Base-by-base conservation (phyloP, 2,888 invertebrate genomes). In the Lathronympha strigana region DNA sequence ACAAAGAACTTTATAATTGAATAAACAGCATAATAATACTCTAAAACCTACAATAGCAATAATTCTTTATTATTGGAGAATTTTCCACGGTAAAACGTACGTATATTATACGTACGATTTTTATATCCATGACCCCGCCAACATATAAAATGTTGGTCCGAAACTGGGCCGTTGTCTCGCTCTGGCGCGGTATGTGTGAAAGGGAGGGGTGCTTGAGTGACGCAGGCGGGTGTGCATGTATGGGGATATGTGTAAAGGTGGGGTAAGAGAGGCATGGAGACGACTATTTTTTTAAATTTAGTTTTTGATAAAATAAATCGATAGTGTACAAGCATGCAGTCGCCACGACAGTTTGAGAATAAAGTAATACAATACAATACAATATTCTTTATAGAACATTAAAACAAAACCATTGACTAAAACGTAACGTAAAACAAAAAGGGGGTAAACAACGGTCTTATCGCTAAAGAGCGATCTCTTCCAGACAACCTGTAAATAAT, bases 81-180 rank as follows among this genome's bases (percentile, higher is more conserved):
- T 83, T 79, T 81, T 80, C 80, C 80, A 78, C 76, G 75, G 80
- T 81, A 81, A 81, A 67, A 73, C 73, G 77, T 71, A 64, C 73
- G 77, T 73, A 77, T 74, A 71, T 72, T 76, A 79, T 79, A 74
- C 85, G 83, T 87, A 88, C 87, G 90, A 90, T 90, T 91, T 90
- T 90, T 92, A 92, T 90, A 91, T 92, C 92, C 90, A 88, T 93
- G 92, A 92, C 92, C 92, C 90, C 80, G 90, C 88, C 86, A 92
- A 92, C 92, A 83, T 90, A 92, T 92, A 92, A 92, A 92, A 88
- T 87, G 91, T 92, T 92, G 83, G 89, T 86, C 91, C 89, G 90
- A 88, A 89, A 88, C 87, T 86, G 72, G 73, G 73, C 33, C 61
- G 69, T 64, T 64, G 64, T 87, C 90, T 79, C 81, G 67, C 73